Evolutionary conservation across 2,113 vertebrate genomes (phyloP).

Genomic region (Forbesichthys agassizii): DNA sequence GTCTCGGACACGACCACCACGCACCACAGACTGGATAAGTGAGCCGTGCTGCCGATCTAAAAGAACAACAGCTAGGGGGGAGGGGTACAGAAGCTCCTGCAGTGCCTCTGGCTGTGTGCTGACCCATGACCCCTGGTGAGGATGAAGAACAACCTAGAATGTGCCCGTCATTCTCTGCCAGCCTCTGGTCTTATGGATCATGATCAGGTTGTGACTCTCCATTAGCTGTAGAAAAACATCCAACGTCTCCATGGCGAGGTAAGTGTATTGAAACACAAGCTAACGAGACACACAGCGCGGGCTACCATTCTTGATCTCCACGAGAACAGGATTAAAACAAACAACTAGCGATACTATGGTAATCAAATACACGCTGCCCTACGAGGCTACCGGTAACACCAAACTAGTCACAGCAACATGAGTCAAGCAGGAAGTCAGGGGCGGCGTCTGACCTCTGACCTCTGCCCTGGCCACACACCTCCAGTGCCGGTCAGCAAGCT

Average conservation of each 20-base stretch:
- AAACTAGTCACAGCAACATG: slow-evolving; percentile 67
- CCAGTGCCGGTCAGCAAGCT: slow-evolving; percentile 30
- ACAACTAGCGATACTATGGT: slow-evolving; percentile 56
- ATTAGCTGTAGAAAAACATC: slow-evolving; percentile 37
- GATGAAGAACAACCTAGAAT: too few species aligned
- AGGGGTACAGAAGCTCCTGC: slow-evolving; percentile 10
- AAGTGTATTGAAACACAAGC: slow-evolving; percentile 55
- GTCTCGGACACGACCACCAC: slow-evolving; percentile 20
- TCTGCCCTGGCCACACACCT: slow-evolving; percentile 59
- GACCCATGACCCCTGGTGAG: slow-evolving; percentile 17
- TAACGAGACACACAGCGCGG: slow-evolving; percentile 55
- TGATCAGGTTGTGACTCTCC: slow-evolving; percentile 24
- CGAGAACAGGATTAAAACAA: slow-evolving; percentile 62
- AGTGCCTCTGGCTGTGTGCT: slow-evolving; percentile 35
- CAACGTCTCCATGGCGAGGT: slow-evolving; percentile 28
- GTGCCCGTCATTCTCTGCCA: not conserved
- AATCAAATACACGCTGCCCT: slow-evolving; percentile 73
- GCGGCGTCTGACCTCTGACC: slow-evolving; percentile 58
- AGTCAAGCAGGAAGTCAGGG: slow-evolving; percentile 74
- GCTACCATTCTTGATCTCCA: slow-evolving; percentile 65
- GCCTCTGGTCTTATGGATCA: not conserved
- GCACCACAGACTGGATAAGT: slow-evolving; percentile 21
- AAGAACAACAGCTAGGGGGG: slow-evolving; percentile 19
- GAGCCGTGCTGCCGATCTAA: not conserved
- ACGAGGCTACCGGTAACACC: slow-evolving; percentile 63